These are phyloP conservation scores for Paramormyrops hopkinsi DNA, from an alignment of 2,797 vertebrate genomes.

Conservation along the genomic window DNA sequence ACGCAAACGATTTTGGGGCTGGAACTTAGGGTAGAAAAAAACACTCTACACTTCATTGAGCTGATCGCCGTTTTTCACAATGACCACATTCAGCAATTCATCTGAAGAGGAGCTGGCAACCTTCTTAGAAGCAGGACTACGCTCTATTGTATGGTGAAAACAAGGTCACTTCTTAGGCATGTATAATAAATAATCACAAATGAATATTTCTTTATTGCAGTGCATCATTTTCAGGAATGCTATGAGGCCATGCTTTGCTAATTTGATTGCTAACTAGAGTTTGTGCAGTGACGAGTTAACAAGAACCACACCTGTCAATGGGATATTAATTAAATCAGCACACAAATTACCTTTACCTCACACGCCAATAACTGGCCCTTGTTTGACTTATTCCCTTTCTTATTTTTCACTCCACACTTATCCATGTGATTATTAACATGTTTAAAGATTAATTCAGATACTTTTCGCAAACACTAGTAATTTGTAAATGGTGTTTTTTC, in stretches of 20 bases:
- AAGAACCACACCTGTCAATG: slow-evolving; percentile 1
- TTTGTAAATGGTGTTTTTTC: neutral
- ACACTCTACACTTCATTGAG: neutral
- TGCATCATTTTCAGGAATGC: neutral
- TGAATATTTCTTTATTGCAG: neutral
- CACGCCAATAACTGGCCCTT: neutral
- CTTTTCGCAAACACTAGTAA: neutral
- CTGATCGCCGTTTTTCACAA: neutral
- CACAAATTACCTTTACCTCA: neutral
- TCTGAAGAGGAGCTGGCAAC: neutral
- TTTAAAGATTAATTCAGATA: neutral
- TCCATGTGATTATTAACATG: neutral
- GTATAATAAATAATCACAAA: neutral
- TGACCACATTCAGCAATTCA: neutral
- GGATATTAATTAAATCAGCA: neutral
- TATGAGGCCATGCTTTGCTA: neutral
- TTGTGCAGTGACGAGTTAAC: neutral
- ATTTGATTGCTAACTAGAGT: neutral
- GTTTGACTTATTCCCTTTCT: neutral
- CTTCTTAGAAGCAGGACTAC: neutral
- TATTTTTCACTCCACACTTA: neutral
- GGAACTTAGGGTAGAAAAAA: neutral
- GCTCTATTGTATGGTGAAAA: neutral
- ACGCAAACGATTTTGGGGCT: neutral
- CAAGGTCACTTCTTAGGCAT: neutral